These are phyloP conservation scores for Scytalopus superciliaris DNA, from an alignment of 2,113 vertebrate species.

Conservation along the genomic window DNA sequence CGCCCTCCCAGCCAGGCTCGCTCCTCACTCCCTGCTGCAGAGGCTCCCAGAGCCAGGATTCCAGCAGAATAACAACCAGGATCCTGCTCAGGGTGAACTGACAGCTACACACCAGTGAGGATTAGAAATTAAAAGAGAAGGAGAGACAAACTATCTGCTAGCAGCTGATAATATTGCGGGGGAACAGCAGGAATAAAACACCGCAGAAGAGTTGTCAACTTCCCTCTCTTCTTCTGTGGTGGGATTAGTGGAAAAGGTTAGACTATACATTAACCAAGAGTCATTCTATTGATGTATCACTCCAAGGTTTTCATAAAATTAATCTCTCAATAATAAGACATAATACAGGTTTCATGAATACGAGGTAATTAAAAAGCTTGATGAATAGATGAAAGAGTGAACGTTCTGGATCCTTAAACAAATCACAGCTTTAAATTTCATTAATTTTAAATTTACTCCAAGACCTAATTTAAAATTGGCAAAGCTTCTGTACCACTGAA, in stretches of 20 bases:
- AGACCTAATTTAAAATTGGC: slow-evolving; percentile 62
- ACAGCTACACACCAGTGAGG: neutral
- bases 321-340: slow-evolving; percentile 71
- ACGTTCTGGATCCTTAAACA: slow-evolving; percentile 64
- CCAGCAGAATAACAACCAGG: neutral
- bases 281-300: slow-evolving; percentile 60
- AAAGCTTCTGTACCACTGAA: slow-evolving; percentile 3
- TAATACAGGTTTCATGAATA: slow-evolving; percentile 62
- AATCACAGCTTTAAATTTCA: slow-evolving; percentile 66
- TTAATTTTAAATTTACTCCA: slow-evolving; percentile 67
- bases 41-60: neutral
- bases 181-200: neutral
- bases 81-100: neutral
- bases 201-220: slow-evolving; percentile 14
- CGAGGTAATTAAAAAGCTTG: slow-evolving; percentile 60
- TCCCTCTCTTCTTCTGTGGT: neutral
- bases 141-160: slow-evolving; percentile 1
- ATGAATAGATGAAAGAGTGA: slow-evolving; percentile 66
- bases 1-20: rapidly evolving
- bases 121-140: neutral
- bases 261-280: slow-evolving; percentile 48
- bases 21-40: neutral
- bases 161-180: slow-evolving; percentile 25
- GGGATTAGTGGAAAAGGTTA: slow-evolving; percentile 60
- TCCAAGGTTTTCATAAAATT: slow-evolving; percentile 60